Percentiles rank a stretch among this genome's conserved stretches.
phyloP scores from a whole-genome alignment of 2,113 vertebrate genomes.

The Austrofundulus limnaeus region DNA sequence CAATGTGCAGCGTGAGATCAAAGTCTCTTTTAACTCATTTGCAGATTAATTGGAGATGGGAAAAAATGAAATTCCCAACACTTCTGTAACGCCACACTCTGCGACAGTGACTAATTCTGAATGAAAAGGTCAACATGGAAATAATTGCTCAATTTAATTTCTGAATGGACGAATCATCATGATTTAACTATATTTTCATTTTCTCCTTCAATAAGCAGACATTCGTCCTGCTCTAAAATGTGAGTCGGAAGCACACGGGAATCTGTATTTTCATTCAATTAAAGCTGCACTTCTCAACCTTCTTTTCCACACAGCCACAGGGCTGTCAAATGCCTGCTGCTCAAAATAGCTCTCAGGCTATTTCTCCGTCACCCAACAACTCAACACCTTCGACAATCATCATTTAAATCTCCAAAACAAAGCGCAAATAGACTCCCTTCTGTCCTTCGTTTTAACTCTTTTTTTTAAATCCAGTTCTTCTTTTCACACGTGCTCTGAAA shows the following conservation, averaged over 20 bases:
- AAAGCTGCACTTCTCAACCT: slow-evolving; percentile 38
- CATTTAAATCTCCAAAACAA: slow-evolving; percentile 29
- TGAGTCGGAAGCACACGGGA: slow-evolving; percentile 32
- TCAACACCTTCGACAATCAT: slow-evolving; percentile 18
- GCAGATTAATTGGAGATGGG: slow-evolving; percentile 16
- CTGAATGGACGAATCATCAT: slow-evolving; percentile 13
- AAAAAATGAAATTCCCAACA: slow-evolving; percentile 41
- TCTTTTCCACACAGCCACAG: slow-evolving; percentile 32
- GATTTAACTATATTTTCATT: slow-evolving; percentile 6
- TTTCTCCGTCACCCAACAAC: slow-evolving; percentile 43
- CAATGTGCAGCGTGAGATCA: slow-evolving; percentile 43
- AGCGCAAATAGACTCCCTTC: slow-evolving; percentile 15
- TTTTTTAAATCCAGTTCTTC: slow-evolving; percentile 7
- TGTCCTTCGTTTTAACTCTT: slow-evolving; percentile 6
- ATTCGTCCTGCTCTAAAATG: slow-evolving; percentile 16
- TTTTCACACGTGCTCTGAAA: slow-evolving; percentile 9
- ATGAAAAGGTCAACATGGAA: slow-evolving; percentile 31
- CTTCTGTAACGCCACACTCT: not conserved
- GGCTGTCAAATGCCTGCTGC: slow-evolving; percentile 47
- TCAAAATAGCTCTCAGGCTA: slow-evolving; percentile 45
- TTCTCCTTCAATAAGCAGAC: not conserved
- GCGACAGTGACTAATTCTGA: slow-evolving; percentile 30
- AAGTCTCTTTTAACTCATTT: slow-evolving; percentile 57
- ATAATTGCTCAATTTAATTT: slow-evolving; percentile 49
- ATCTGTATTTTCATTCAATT: slow-evolving; percentile 52